Evolutionary conservation across 2,797 vertebrate genomes (phyloP), one percentile per base, ranked within the genome.

Genomic region (Chiropotes sagulatus): DNA sequence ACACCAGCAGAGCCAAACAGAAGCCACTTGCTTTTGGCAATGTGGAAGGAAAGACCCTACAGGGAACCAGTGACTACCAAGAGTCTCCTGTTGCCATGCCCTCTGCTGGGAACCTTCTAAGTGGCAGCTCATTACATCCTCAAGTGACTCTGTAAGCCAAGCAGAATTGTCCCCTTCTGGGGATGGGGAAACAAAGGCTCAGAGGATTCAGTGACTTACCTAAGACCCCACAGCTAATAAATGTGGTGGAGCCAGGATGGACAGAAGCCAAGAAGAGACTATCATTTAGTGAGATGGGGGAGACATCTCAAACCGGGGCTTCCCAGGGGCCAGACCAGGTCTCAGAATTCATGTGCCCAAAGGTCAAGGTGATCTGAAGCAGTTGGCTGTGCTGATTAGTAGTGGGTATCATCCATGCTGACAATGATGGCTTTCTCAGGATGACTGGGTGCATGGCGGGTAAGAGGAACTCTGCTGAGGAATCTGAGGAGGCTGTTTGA

Each of bases 381-480:
- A 14, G 39, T 0, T 10, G 46, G 50, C 50, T 54, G 22, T 22
- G 12, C 28, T 36, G 36, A 41, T 46, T 10, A 5, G 13, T 11
- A 4, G 36, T 26, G 28, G 33, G 14, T 78, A 20, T 20, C 15
- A 7, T 15, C 41, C 57, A n/a, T 5, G 70, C 36, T 2, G 5
- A 46, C 22, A 2, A 0, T 36, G 13, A 0, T 9, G 36, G 86
- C 5, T 33, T 7, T 4, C 0, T 12, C 30, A 67, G 41, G 91
- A 17, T 5, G 3, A 8, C 54, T 2, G 44, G 26, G 39, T 2
- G 0, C 44, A 1, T 15, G 22, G 4, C 4, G 70, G 41, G 44
- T 19, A 2, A 1, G 75, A 28, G 17, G 84, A 33, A 14, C 2
- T 0, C 11, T 0, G 0, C 41, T 72, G 6, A 41, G 14, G 36